These are phyloP conservation scores for Scyliorhinus canicula DNA, from an alignment of 2,797 vertebrate genomes.

Conservation along the genomic window DNA sequence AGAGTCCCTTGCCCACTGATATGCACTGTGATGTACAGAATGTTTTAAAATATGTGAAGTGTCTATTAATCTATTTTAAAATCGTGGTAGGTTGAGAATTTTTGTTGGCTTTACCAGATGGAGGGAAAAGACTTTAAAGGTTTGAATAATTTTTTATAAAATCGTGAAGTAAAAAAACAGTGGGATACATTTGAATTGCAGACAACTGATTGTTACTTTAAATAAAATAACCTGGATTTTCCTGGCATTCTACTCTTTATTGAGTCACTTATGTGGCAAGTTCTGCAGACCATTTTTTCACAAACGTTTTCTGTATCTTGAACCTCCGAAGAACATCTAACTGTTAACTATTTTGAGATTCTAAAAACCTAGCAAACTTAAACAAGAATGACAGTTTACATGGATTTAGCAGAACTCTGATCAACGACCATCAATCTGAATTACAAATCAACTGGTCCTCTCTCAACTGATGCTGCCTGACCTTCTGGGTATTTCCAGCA, in stretches of 20 bases:
- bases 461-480: not conserved
- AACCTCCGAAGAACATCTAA: not conserved
- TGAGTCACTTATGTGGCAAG: not conserved
- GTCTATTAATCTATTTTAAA: not conserved
- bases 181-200: not conserved
- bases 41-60: not conserved
- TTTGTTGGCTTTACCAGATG: not conserved
- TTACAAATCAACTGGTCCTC: not conserved
- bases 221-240: not conserved
- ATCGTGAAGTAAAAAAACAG: not conserved
- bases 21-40: not conserved
- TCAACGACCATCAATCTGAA: not conserved
- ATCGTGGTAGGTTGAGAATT: not conserved
- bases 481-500: not conserved
- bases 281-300: not conserved
- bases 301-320: not conserved
- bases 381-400: not conserved
- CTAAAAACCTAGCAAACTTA: not conserved
- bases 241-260: not conserved
- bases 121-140: not conserved
- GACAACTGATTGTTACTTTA: not conserved
- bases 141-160: not conserved
- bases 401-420: not conserved
- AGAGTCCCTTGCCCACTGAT: not conserved
- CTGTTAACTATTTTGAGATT: not conserved